These are phyloP conservation scores for Euzophera pinguis DNA, from an alignment of 2,888 invertebrate genomes.

Conservation along the genomic window DNA sequence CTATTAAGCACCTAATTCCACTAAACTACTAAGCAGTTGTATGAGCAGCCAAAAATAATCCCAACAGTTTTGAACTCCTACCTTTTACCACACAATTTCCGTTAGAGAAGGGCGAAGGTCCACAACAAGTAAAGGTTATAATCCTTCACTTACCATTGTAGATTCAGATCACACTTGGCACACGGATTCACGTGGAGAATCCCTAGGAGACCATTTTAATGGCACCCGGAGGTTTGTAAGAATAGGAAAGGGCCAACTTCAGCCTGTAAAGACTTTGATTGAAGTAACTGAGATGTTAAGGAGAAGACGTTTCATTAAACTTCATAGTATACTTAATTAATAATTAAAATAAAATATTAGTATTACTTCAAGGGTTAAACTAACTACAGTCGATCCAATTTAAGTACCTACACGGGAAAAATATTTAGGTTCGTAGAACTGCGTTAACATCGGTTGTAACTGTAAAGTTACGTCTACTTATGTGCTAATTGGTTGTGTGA, in stretches of 20 bases:
- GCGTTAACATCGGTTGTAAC: too few relatives aligned
- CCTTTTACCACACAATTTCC: not conserved
- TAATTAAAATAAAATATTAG: too few relatives aligned
- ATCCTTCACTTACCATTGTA: slow-evolving; percentile 12
- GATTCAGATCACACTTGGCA: slow-evolving; percentile 21
- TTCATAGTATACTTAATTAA: too few relatives aligned
- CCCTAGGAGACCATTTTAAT: slow-evolving; percentile 26
- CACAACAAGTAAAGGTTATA: slow-evolving; percentile 9
- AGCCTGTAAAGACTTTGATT: slow-evolving; percentile 42
- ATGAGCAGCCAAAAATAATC: not conserved
- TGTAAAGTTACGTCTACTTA: too few relatives aligned
- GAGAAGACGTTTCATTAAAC: slow-evolving; percentile 20
- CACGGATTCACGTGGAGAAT: slow-evolving; percentile 16
- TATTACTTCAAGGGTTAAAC: too few relatives aligned
- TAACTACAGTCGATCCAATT: too few relatives aligned
- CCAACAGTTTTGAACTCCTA: not conserved
- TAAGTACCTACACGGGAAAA: too few relatives aligned
- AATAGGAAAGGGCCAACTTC: slow-evolving; percentile 35
- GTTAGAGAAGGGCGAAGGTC: not conserved
- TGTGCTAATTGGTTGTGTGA: too few relatives aligned
- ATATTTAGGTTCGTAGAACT: too few relatives aligned
- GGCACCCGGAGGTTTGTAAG: slow-evolving; percentile 18
- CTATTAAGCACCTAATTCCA: not conserved
- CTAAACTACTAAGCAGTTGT: not conserved
- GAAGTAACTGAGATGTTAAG: slow-evolving; percentile 44